Base-by-base conservation (phyloP, 2,888 invertebrate species). In the Chydorus sphaericus region DNA sequence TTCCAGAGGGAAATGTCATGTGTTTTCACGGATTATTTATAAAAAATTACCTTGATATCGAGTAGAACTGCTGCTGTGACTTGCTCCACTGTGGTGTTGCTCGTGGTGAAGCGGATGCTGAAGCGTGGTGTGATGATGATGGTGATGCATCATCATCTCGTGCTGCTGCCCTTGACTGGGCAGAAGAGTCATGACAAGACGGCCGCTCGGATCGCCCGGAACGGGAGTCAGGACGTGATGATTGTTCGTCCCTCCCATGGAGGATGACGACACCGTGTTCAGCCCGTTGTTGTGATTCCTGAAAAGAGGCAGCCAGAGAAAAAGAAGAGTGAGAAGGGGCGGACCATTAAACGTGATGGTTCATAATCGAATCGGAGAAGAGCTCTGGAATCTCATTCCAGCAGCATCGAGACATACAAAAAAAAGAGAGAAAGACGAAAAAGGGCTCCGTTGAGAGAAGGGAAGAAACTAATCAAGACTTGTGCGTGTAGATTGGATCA, bases 101-200 rank as follows among this genome's bases (percentile, higher is more conserved):
- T n/a, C n/a, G 87, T 88, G 79, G 89, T 85, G 62, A 85, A 85
- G 74, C 85, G 86, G 66, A 84, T 87, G 65, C 86, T 88, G 66
- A 85, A 88, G 69, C 87, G 88, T 73, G 84, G 87, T 71, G 83
- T 85, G 69, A n/a, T n/a, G n/a, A n/a, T n/a, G n/a, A n/a, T n/a
- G n/a, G n/a, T n/a, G n/a, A n/a, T n/a, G n/a, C n/a, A n/a, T n/a
- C 77, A 82, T 65, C 44, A 44, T 14, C 81, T 83, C 72, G 86
- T 85, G 70, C 79, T 83, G 63, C 67, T 65, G 18, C 80, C 82
- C 56, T 65, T 64, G 62, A 64, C 65, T 59, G 63, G 62, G 61
- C 65, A 55, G 33, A 10, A 55, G 36, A 29, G 55, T 55, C 55
- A 55, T 55, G 48, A 55, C 55, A 23, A 55, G 39, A 18, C 55